These are phyloP conservation scores for Crypturellus tataupa DNA, from an alignment of 2,797 vertebrate species.

Conservation along the genomic window DNA sequence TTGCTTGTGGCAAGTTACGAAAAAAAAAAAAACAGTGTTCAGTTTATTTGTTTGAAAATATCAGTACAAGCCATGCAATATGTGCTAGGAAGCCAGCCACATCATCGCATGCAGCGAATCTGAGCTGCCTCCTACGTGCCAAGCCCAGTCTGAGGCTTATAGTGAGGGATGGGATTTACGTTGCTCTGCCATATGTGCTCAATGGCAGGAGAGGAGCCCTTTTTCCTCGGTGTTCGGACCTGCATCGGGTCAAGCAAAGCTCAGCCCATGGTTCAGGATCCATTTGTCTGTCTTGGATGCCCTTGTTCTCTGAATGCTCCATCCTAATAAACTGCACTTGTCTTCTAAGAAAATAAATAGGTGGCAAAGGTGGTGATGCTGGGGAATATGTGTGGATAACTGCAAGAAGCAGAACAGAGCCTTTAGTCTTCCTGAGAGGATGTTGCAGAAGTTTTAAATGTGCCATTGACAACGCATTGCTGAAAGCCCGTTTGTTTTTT, in stretches of 20 bases:
- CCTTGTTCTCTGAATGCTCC: not conserved
- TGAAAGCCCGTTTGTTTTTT: constrained; percentile 59
- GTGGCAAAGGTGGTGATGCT: constrained; percentile 1
- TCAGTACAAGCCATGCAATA: not conserved
- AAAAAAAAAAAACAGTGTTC: not conserved
- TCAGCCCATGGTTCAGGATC: not conserved
- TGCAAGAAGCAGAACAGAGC: constrained; percentile 3
- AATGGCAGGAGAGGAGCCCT: not conserved
- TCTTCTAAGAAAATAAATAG: not conserved
- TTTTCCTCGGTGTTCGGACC: rapidly evolving
- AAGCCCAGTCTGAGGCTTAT: rapidly evolving
- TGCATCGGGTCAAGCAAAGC: not conserved
- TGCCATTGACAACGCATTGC: not conserved
- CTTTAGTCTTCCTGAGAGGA: constrained; percentile 24
- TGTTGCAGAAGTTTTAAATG: constrained; percentile 24
- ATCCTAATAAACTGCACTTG: not conserved
- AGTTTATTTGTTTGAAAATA: not conserved
- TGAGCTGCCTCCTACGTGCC: not conserved
- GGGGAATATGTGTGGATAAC: not conserved
- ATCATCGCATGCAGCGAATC: rapidly evolving
- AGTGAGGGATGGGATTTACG: not conserved
- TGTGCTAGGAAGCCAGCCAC: not conserved
- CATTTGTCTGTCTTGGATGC: not conserved
- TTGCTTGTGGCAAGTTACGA: not conserved
- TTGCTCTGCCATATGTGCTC: rapidly evolving